phyloP scores from a whole-genome alignment of 2,888 invertebrate species.

The Hemicrepidius hirtus region DNA sequence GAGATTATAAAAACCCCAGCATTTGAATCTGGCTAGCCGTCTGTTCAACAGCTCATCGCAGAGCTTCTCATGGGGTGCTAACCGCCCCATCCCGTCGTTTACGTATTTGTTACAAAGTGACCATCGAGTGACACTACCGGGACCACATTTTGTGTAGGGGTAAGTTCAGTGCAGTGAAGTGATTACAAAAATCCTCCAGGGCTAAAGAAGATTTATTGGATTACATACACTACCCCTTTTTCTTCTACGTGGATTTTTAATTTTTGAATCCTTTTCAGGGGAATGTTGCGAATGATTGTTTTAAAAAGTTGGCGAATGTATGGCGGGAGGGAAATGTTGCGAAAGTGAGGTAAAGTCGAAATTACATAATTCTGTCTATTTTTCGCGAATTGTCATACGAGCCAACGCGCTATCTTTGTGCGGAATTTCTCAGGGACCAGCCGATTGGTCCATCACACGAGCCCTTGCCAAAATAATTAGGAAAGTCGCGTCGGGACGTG shows the following conservation, averaged over 20 bases:
- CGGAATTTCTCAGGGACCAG: constrained; percentile 54
- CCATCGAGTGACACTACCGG: constrained; percentile 67
- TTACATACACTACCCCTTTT: not conserved
- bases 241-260: constrained; percentile 12
- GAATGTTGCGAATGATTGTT: not conserved
- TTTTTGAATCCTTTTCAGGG: constrained; percentile 10
- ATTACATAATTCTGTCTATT: constrained; percentile 52
- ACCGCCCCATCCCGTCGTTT: constrained; percentile 46
- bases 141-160: constrained; percentile 69
- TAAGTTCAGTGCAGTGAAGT: constrained; percentile 65
- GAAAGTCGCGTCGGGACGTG: constrained; percentile 74
- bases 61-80: constrained; percentile 51
- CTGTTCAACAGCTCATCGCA: constrained; percentile 67
- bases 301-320: no score
- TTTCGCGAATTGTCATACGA: constrained; percentile 60
- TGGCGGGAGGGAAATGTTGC: no score
- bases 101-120: constrained; percentile 42
- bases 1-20: constrained; percentile 77
- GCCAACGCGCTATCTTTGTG: constrained; percentile 57
- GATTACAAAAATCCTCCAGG: constrained; percentile 15
- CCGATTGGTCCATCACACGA: constrained; percentile 67
- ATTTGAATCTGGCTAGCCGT: constrained; percentile 74
- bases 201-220: constrained; percentile 6
- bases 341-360: not conserved
- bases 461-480: constrained; percentile 87